phyloP scores from a whole-genome alignment of 2,113 vertebrate species.

The Vireo altiloquus region DNA sequence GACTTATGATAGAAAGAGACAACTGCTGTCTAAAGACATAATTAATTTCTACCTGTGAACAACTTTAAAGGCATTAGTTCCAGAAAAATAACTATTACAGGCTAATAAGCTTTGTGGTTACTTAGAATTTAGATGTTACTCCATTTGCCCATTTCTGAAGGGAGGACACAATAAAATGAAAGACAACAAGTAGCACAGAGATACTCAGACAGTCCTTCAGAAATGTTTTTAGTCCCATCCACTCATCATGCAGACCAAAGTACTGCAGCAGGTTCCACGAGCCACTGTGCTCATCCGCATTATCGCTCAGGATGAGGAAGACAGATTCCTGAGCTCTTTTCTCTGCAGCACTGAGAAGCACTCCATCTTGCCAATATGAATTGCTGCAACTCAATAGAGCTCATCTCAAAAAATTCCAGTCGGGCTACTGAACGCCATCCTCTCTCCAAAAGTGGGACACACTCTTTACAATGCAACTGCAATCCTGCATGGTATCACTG shows the following conservation, averaged over 20 bases:
- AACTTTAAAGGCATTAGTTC: background rate
- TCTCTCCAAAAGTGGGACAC: background rate
- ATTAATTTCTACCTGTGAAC: background rate
- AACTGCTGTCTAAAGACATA: background rate
- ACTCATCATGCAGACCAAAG: background rate
- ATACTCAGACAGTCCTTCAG: background rate
- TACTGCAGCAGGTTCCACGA: background rate
- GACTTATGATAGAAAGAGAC: background rate
- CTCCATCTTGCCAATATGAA: background rate
- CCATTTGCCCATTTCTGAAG: background rate
- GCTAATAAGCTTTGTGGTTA: background rate
- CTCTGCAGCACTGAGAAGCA: background rate
- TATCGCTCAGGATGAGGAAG: accelerated
- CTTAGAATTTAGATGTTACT: accelerated
- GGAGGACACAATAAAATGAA: background rate
- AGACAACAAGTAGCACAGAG: background rate
- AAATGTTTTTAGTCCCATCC: background rate
- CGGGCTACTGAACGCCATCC: accelerated
- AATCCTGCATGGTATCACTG: accelerated
- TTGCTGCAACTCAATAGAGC: background rate
- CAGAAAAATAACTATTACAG: background rate
- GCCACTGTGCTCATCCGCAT: accelerated
- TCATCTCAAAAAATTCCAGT: background rate
- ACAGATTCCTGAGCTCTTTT: background rate
- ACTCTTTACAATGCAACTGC: too few species aligned